Conservation (phyloP, 2,888 invertebrate genomes). For the Eretmocerus hayati region DNA sequence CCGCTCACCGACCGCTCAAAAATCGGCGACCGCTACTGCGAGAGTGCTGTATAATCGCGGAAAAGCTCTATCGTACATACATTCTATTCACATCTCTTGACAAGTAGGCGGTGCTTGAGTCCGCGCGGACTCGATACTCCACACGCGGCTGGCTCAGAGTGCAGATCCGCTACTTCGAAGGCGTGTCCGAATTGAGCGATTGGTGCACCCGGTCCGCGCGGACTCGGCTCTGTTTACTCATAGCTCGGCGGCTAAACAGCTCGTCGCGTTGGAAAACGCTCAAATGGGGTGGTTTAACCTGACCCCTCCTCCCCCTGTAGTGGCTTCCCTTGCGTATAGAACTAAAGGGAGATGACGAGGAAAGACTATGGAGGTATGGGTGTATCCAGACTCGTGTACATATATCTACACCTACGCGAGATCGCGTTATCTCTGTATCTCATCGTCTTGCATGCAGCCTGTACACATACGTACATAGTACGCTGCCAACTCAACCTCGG, state of each 20-base stretch:
- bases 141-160: not conserved
- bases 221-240: conserved; percentile 36
- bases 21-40: conserved; percentile 15
- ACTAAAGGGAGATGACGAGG: not conserved
- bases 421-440: too few species aligned
- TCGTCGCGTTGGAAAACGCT: conserved; percentile 47
- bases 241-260: conserved; percentile 45
- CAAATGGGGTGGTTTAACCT: conserved; percentile 48
- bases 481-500: too few species aligned
- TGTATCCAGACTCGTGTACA: too few species aligned
- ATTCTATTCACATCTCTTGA: not conserved
- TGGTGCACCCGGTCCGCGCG: conserved; percentile 9
- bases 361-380: too few species aligned
- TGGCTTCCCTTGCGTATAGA: not conserved
- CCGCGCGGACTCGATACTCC: conserved; percentile 37
- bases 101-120: conserved; percentile 16
- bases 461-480: too few species aligned
- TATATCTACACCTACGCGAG: too few species aligned
- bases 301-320: conserved; percentile 32
- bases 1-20: too few species aligned
- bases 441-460: too few species aligned
- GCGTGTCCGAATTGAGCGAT: not conserved
- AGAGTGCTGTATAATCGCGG: conserved; percentile 5
- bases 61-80: not conserved
- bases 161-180: not conserved